These are phyloP conservation scores for Mola mola DNA, from an alignment of 2,113 vertebrate genomes.

Conservation along the genomic window DNA sequence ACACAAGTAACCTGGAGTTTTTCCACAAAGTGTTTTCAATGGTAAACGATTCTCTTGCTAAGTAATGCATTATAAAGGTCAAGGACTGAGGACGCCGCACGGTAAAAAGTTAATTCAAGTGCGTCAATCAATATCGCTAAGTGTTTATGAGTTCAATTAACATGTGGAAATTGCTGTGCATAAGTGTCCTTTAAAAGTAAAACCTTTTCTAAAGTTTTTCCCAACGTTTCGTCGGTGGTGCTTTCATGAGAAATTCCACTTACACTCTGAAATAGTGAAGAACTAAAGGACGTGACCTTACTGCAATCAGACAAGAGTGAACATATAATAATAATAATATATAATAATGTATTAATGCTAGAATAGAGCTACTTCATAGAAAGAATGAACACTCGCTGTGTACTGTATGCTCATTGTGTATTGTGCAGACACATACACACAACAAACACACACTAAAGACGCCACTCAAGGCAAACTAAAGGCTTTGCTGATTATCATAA, in stretches of 20 bases:
- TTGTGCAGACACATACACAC: background rate
- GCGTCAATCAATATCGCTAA: slow-evolving; percentile 22
- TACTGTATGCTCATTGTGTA: background rate
- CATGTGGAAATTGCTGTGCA: background rate
- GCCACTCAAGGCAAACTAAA: slow-evolving; percentile 31
- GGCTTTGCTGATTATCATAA: slow-evolving; percentile 44
- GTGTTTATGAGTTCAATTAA: slow-evolving; percentile 39
- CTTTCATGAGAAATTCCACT: slow-evolving; percentile 43
- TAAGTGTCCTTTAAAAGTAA: slow-evolving; percentile 48
- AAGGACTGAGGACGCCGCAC: background rate
- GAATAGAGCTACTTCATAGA: slow-evolving; percentile 28
- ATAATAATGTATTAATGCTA: slow-evolving; percentile 14
- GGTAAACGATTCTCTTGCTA: slow-evolving; percentile 25
- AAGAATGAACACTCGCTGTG: slow-evolving; percentile 10
- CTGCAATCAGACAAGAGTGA: slow-evolving; percentile 45
- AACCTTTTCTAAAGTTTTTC: slow-evolving; percentile 41
- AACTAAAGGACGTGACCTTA: slow-evolving; percentile 49
- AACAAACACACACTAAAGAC: slow-evolving; percentile 5
- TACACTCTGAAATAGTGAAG: slow-evolving; percentile 37
- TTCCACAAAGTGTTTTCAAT: slow-evolving; percentile 7
- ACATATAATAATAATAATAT: slow-evolving; percentile 14
- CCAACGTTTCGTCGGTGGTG: background rate
- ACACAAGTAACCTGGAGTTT: slow-evolving; percentile 7
- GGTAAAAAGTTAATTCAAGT: slow-evolving; percentile 15
- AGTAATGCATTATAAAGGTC: slow-evolving; percentile 19